Percentiles rank a stretch among this genome's conserved stretches.
These are phyloP conservation scores for Drosophila prosaltans DNA, from an alignment of 1,140 invertebrate genomes.

Conservation along the genomic window DNA sequence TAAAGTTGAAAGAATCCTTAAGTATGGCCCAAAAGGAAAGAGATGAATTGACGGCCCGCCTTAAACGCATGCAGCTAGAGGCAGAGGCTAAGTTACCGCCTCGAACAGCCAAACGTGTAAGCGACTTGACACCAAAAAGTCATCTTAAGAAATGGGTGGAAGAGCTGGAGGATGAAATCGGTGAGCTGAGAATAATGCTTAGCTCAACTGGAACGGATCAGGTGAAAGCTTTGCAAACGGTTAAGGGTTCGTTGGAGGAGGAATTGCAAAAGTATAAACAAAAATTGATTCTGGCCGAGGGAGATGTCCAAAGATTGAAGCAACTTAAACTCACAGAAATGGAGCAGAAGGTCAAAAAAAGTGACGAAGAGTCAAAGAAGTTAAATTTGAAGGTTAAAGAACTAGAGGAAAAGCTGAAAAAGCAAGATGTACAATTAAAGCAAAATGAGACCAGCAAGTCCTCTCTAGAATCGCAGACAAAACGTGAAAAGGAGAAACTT, in stretches of 20 bases:
- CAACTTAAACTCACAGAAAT: conserved; percentile 62
- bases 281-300: conserved; percentile 62
- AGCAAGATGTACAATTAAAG: conserved; percentile 72
- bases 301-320: conserved; percentile 72
- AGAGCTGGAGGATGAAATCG: conserved; percentile 81
- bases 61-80: conserved; percentile 72
- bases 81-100: conserved; percentile 65
- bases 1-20: conserved; percentile 70
- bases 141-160: conserved; percentile 82
- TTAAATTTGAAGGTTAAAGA: conserved; percentile 68
- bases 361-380: conserved; percentile 74
- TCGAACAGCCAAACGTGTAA: conserved; percentile 70
- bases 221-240: conserved; percentile 65
- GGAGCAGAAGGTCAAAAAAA: conserved; percentile 73
- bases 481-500: conserved; percentile 85
- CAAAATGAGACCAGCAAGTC: conserved; percentile 63
- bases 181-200: conserved; percentile 71
- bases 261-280: conserved; percentile 73
- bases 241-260: conserved; percentile 63
- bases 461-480: conserved; percentile 61
- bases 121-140: conserved; percentile 77
- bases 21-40: conserved; percentile 59
- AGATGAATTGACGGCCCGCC: conserved; percentile 62
- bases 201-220: conserved; percentile 56
- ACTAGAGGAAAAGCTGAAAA: conserved; percentile 77